These are phyloP conservation scores for Zingel zingel DNA, from an alignment of 2,113 vertebrate genomes.

Conservation along the genomic window DNA sequence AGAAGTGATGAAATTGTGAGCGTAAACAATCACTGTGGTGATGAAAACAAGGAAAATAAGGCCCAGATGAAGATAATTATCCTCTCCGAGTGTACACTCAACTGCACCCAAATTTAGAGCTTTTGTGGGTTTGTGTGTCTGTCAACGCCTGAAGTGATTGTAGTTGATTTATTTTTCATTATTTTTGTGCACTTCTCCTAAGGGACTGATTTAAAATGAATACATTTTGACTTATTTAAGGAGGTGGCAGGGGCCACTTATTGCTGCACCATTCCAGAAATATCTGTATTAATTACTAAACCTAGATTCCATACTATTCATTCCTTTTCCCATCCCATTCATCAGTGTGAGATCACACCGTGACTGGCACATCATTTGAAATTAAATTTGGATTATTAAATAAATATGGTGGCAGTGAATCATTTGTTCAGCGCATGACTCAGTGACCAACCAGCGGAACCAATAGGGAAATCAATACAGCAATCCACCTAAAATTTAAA, in stretches of 20 bases:
- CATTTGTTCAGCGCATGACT: constrained; percentile 32
- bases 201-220: background rate
- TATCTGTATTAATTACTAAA: constrained; percentile 18
- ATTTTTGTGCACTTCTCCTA: background rate
- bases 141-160: constrained; percentile 7
- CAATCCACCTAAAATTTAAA: constrained; percentile 36
- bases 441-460: constrained; percentile 45
- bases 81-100: constrained; percentile 13
- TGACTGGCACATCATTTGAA: constrained; percentile 53
- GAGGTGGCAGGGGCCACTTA: background rate
- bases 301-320: constrained; percentile 37
- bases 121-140: background rate
- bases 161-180: background rate
- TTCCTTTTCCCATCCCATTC: constrained; percentile 21
- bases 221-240: background rate
- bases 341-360: constrained; percentile 38
- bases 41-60: constrained; percentile 30
- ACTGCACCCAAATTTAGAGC: constrained; percentile 29
- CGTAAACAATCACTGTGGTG: constrained; percentile 23
- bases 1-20: constrained; percentile 11
- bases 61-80: constrained; percentile 48
- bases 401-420: constrained; percentile 44
- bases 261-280: background rate
- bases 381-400: constrained; percentile 58
- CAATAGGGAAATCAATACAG: constrained; percentile 56